Evolutionary conservation across 2,888 invertebrate species (phyloP).

Genomic region (Limnephilus auricula): DNA sequence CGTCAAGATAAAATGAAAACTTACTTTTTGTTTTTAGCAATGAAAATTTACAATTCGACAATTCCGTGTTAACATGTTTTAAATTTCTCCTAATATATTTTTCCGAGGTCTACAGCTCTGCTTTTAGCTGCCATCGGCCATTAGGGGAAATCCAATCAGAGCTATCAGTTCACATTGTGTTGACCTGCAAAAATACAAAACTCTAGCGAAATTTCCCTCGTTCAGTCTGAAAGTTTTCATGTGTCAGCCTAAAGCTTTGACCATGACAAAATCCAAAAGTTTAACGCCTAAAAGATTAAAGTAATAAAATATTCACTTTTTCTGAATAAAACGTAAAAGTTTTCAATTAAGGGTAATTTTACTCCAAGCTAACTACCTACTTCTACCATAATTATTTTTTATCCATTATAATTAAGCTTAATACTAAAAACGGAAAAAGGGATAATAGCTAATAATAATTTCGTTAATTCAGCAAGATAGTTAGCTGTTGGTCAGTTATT

Average conservation of each 20-base stretch:
- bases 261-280: background rate
- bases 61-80: background rate
- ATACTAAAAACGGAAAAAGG: too few relatives aligned
- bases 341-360: background rate
- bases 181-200: conserved; percentile 57
- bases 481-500: too few relatives aligned
- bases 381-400: too few relatives aligned
- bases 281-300: background rate
- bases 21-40: too few relatives aligned
- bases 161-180: conserved; percentile 49
- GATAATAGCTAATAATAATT: too few relatives aligned
- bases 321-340: background rate
- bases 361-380: background rate
- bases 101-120: background rate
- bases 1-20: too few relatives aligned
- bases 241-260: background rate
- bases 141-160: conserved; percentile 64
- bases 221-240: conserved; percentile 43
- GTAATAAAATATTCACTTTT: background rate
- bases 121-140: conserved; percentile 64
- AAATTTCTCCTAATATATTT: background rate
- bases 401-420: too few relatives aligned
- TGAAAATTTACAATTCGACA: too few relatives aligned
- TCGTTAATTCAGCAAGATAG: too few relatives aligned
- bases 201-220: conserved; percentile 39